Evolutionary conservation across 1,140 invertebrate species (phyloP).

Genomic region (Panonychus citri): DNA sequence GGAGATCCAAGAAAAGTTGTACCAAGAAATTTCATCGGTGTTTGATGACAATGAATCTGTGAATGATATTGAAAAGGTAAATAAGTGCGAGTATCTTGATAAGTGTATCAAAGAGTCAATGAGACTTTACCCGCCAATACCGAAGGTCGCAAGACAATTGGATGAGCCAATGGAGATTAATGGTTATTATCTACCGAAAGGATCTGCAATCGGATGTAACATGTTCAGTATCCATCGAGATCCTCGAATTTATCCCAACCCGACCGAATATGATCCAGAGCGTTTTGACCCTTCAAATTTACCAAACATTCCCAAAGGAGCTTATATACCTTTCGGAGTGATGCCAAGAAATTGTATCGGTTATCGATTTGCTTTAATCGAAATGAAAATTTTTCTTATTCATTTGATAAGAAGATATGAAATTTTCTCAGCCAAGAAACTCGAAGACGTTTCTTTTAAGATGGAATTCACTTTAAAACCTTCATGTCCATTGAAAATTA

Average conservation of each 20-base stretch:
- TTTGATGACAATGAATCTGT: background rate
- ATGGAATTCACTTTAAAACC: too few species aligned
- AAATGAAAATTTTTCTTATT: background rate
- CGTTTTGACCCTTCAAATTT: constrained; percentile 31
- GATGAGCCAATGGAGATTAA: constrained; percentile 8
- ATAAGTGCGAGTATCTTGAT: background rate
- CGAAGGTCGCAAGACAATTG: constrained; percentile 22
- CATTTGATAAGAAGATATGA: background rate
- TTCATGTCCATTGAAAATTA: too few species aligned
- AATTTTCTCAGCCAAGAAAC: background rate
- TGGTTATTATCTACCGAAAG: constrained; percentile 19
- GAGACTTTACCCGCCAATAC: constrained; percentile 35
- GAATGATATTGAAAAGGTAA: background rate
- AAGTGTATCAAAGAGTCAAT: constrained; percentile 33
- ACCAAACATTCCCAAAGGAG: too few species aligned
- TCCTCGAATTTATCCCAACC: constrained; percentile 37
- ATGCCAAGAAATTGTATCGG: constrained; percentile 25
- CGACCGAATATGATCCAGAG: constrained; percentile 47
- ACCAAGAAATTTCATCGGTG: background rate
- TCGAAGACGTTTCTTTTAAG: background rate
- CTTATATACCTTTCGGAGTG: constrained; percentile 23
- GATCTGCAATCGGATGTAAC: constrained; percentile 23
- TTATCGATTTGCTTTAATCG: constrained; percentile 24
- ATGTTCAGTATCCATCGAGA: constrained; percentile 36
- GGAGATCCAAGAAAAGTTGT: background rate